phyloP scores from a whole-genome alignment of 30 jellyfish, hydroid and myxozoan genomes.

The Mastigias papua region DNA sequence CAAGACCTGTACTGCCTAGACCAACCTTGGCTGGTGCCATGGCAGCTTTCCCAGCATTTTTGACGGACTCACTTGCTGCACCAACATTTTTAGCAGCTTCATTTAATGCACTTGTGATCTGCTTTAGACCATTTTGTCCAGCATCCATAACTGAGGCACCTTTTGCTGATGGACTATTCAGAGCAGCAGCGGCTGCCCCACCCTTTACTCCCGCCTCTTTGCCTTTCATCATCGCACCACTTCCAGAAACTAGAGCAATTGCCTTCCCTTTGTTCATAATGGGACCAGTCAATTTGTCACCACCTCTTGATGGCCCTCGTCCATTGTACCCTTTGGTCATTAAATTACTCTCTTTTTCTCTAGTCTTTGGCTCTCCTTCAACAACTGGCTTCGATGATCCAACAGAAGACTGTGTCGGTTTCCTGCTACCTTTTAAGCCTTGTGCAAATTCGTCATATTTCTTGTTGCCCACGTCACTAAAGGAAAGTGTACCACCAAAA shows the following conservation, averaged over 20 bases:
- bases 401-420: conserved; percentile 13
- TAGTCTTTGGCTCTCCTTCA: conserved; percentile 48
- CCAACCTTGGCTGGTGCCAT: conserved; percentile 40
- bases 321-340: conserved; percentile 62
- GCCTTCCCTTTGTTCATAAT: conserved; percentile 38
- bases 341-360: conserved; percentile 25
- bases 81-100: conserved; percentile 46
- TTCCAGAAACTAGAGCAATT: background rate
- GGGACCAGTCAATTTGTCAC: conserved; percentile 25
- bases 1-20: conserved; percentile 75
- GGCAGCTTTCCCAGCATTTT: conserved; percentile 32
- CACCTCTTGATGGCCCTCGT: conserved; percentile 75
- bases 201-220: conserved; percentile 74
- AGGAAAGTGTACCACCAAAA: conserved; percentile 81
- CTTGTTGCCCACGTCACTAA: conserved; percentile 77
- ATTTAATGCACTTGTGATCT: conserved; percentile 39
- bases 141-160: conserved; percentile 69
- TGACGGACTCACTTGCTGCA: conserved; percentile 14
- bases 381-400: conserved; percentile 54
- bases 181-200: conserved; percentile 63
- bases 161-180: conserved; percentile 25
- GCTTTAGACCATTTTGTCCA: conserved; percentile 55
- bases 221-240: conserved; percentile 62
- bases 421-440: conserved; percentile 32
- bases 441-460: conserved; percentile 53